Base-by-base conservation (phyloP, 2,797 vertebrate genomes). In the Sebastes umbrosus region DNA sequence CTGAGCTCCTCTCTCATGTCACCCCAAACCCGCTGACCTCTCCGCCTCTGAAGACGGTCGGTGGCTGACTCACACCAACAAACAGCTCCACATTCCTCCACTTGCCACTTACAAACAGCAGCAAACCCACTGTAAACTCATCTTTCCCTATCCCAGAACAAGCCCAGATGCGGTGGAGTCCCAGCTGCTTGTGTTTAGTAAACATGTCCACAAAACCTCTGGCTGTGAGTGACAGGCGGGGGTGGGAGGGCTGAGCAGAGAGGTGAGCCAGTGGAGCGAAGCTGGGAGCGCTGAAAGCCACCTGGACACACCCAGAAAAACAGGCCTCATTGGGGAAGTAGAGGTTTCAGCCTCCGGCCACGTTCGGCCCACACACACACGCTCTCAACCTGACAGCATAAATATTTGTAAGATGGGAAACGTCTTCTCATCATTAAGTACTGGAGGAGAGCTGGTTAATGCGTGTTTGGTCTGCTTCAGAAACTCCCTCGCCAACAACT, bases 131-230 rank as follows among this genome's bases (percentile, higher is more conserved):
- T 84, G 82, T 88, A 90, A 90, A 90, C 88, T 82, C 79, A 55
- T 72, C 69, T 66, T 60, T 60, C 43, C 60, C 70, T 14, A 46
- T 34, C 39, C 63, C 63, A 86, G 86, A 90, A 90, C 83, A 85
- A 86, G 80, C 62, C 89, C 91, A 87, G 89, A 93, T 93, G 90
- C 24, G 18, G 64, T 24, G 25, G 69, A 84, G 79, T 76, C 80
- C 83, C 94, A 96, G 93, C 93, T 93, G 95, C 89, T 75, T 73
- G 77, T 95, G 94, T 96, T 96, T 95, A 87, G 87, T 92, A 96
- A 96, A 96, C 93, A 94, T 75, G 80, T 93, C 65, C 82, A 52
- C 85, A 87, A 43, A 88, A 87, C 87, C 86, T 82, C 73, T 84
- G 84, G 75, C 73, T 54, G 6, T 78, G 84, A 92, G 54, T 52